Percentiles rank a stretch among this genome's conserved stretches.
phyloP scores from a whole-genome alignment of 1,140 invertebrate species.

The Chlorops oryzae region DNA sequence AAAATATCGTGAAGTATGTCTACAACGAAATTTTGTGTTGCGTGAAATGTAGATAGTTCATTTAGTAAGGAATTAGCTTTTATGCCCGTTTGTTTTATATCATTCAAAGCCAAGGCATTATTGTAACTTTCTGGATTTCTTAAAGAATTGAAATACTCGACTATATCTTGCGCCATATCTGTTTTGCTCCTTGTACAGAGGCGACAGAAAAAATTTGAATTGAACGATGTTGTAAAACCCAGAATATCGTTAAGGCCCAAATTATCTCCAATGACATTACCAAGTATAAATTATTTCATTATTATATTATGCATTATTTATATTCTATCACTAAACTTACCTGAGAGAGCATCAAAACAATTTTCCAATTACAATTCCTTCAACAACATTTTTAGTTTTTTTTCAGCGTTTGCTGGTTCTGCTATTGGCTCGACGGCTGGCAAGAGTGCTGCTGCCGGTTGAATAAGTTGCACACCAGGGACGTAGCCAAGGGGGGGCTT shows the following conservation, averaged over 20 bases:
- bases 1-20: constrained; percentile 46
- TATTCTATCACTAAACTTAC: too few relatives aligned
- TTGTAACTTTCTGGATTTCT: constrained; percentile 5
- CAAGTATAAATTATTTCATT: too few relatives aligned
- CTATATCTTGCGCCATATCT: constrained; percentile 5
- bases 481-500: too few relatives aligned
- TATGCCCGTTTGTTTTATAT: constrained; percentile 23
- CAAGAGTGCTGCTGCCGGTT: too few relatives aligned
- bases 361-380: too few relatives aligned
- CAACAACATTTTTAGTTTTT: too few relatives aligned
- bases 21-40: constrained; percentile 34
- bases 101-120: constrained; percentile 1
- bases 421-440: too few relatives aligned
- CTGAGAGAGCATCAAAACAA: too few relatives aligned
- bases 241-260: constrained; percentile 25
- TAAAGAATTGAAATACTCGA: constrained; percentile 14
- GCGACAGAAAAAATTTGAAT: constrained; percentile 26
- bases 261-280: constrained; percentile 28
- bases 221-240: constrained; percentile 27
- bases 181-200: constrained; percentile 22
- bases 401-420: too few relatives aligned
- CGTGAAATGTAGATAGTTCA: constrained; percentile 32
- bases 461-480: too few relatives aligned
- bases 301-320: too few relatives aligned
- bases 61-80: constrained; percentile 36